Percentiles rank a stretch among this genome's conserved stretches.
Conservation (phyloP, 2,888 invertebrate species). For the Cheilosia grossa region DNA sequence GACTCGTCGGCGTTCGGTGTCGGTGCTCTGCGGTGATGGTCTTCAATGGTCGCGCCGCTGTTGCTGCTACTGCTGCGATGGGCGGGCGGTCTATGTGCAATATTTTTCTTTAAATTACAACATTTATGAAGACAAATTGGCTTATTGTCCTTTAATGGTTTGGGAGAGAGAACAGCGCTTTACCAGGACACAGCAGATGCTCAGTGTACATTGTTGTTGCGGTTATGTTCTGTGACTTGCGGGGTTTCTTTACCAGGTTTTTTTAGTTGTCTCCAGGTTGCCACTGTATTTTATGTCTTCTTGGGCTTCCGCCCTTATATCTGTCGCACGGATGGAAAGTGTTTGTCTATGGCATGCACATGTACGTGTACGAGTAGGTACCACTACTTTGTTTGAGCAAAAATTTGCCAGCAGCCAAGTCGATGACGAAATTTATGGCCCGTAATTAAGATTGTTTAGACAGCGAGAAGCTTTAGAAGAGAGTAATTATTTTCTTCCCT, state of each 20-base stretch:
- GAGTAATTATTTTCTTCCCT: slow-evolving; percentile 45
- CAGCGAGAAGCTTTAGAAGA: background rate
- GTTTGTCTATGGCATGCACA: slow-evolving; percentile 7
- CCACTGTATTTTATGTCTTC: slow-evolving; percentile 67
- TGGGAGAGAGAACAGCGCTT: slow-evolving; percentile 56
- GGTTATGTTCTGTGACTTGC: slow-evolving; percentile 62
- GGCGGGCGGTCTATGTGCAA: slow-evolving; percentile 72
- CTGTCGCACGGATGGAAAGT: slow-evolving; percentile 54
- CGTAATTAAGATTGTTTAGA: slow-evolving; percentile 64
- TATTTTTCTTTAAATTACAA: slow-evolving; percentile 75
- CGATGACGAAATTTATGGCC: slow-evolving; percentile 60
- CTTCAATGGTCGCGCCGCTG: slow-evolving; percentile 54
- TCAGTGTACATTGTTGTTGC: slow-evolving; percentile 62
- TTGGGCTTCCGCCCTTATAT: slow-evolving; percentile 65
- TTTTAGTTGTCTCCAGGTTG: slow-evolving; percentile 65
- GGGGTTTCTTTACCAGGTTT: slow-evolving; percentile 36
- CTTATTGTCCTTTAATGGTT: slow-evolving; percentile 75
- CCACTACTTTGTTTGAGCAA: slow-evolving; percentile 22
- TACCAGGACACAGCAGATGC: slow-evolving; percentile 59
- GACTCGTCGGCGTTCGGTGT: slow-evolving; percentile 33
- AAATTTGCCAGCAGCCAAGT: slow-evolving; percentile 37
- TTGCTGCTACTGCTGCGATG: slow-evolving; percentile 1
- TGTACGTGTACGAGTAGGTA: background rate
- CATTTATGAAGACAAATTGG: slow-evolving; percentile 76
- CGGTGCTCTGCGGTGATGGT: slow-evolving; percentile 49